These are phyloP conservation scores for Podarcis cretensis DNA, from an alignment of 2,113 vertebrate genomes.

Conservation along the genomic window DNA sequence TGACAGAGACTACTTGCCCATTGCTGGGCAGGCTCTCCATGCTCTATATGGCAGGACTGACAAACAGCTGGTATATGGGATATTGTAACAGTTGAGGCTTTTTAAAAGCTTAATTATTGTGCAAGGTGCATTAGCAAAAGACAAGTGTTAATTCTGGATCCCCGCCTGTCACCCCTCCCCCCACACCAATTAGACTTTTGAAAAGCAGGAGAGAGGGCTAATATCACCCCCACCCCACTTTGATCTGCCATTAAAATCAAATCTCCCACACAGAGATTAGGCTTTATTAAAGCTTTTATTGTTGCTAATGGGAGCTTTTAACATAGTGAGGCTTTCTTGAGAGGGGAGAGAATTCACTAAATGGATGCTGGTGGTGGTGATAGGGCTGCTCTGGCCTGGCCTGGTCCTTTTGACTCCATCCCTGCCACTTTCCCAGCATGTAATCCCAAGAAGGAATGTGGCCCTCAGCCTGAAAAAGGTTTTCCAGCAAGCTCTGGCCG, in stretches of 20 bases:
- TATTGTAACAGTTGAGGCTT: too few species aligned
- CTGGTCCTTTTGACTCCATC: neutral
- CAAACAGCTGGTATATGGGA: neutral
- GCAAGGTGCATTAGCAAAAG: too few species aligned
- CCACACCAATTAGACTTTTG: neutral
- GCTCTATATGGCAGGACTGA: neutral
- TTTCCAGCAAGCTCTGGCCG: fast-evolving
- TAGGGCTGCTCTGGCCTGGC: neutral
- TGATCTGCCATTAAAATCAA: too few species aligned
- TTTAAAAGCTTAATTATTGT: too few species aligned
- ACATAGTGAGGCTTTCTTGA: too few species aligned
- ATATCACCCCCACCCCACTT: too few species aligned
- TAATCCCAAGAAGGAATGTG: neutral
- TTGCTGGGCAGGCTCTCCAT: neutral
- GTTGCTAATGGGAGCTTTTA: too few species aligned
- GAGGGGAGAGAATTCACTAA: neutral
- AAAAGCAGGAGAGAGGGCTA: too few species aligned
- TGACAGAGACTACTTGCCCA: neutral
- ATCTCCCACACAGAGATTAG: too few species aligned
- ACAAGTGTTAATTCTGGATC: too few species aligned
- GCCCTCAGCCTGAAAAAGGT: neutral
- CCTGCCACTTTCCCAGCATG: too few species aligned
- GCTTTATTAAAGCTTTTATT: too few species aligned
- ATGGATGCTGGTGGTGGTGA: neutral
- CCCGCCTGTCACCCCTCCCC: neutral